A percentile compares a stretch with the other conserved stretches of the same genome.
Evolutionary conservation across 2,113 vertebrate genomes (phyloP).

Genomic region (Campylomormyrus numenius): DNA sequence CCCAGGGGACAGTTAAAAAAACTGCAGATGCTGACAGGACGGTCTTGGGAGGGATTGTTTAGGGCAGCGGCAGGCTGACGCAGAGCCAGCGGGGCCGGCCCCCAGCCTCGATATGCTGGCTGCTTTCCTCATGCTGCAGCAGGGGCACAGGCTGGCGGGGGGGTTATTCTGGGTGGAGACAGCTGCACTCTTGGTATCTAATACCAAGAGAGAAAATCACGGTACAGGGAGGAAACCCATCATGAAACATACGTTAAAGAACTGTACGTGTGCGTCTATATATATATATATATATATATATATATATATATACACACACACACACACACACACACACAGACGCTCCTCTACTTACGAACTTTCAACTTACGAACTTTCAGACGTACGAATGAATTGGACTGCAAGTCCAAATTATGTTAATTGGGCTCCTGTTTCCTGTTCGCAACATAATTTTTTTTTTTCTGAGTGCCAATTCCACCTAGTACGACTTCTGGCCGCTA

Average conservation of each 20-base stretch:
- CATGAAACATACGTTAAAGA: not conserved
- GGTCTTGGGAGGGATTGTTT: not conserved
- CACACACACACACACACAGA: too few relatives aligned
- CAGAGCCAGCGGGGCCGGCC: not conserved
- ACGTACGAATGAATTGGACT: too few relatives aligned
- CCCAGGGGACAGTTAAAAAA: not conserved
- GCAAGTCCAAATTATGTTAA: too few relatives aligned
- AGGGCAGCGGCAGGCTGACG: not conserved
- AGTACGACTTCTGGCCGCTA: too few relatives aligned
- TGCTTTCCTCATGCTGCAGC: not conserved
- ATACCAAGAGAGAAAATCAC: not conserved
- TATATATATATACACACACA: too few relatives aligned
- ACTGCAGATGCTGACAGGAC: not conserved
- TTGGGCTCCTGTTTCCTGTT: too few relatives aligned
- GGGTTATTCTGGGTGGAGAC: not conserved
- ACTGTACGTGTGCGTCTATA: too few relatives aligned
- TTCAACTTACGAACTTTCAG: too few relatives aligned
- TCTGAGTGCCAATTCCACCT: too few relatives aligned
- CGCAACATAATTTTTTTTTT: too few relatives aligned
- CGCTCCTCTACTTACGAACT: too few relatives aligned
- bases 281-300: too few relatives aligned
- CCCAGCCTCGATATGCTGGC: not conserved
- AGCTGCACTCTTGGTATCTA: not conserved
- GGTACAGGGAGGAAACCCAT: not conserved
- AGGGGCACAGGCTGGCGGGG: not conserved